Conservation (phyloP, 2,113 vertebrate genomes). For the Coregonus clupeaformis region DNA sequence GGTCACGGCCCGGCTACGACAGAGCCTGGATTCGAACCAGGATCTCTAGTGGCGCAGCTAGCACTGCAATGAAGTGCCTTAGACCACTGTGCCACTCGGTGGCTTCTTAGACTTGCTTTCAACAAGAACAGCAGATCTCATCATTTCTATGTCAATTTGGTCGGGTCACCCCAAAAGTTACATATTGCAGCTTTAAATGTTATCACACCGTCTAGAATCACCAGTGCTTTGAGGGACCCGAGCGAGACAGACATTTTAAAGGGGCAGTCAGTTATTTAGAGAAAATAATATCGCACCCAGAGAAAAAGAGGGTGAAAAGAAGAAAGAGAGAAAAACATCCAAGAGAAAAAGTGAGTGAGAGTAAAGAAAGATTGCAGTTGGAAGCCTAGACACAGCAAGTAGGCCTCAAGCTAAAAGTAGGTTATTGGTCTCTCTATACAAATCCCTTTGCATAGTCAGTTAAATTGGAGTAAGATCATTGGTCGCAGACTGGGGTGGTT, state of each 20-base stretch:
- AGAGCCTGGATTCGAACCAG: no score
- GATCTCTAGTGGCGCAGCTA: no score
- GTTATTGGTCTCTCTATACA: conserved; percentile 65
- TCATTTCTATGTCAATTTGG: no score
- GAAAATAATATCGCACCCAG: background rate
- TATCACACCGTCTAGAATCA: conserved; percentile 2
- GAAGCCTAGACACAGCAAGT: conserved; percentile 6
- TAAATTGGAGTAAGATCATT: conserved; percentile 59
- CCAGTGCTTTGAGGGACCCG: background rate
- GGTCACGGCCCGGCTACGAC: no score
- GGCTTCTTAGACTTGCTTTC: no score
- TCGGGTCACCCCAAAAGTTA: no score
- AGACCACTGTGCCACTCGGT: no score
- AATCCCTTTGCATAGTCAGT: conserved; percentile 65
- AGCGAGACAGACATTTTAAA: background rate
- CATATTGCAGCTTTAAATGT: no score
- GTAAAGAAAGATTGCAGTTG: background rate
- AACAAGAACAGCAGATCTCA: no score
- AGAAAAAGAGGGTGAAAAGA: background rate
- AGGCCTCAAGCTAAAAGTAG: conserved; percentile 57
- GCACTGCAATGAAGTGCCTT: no score
- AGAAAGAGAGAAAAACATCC: background rate
- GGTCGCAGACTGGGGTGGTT: conserved; percentile 58
- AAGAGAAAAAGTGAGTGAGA: background rate
- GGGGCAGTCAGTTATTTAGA: background rate